Evolutionary conservation across 2,888 invertebrate genomes (phyloP).

Genomic region (Hydrotaea diabolus): DNA sequence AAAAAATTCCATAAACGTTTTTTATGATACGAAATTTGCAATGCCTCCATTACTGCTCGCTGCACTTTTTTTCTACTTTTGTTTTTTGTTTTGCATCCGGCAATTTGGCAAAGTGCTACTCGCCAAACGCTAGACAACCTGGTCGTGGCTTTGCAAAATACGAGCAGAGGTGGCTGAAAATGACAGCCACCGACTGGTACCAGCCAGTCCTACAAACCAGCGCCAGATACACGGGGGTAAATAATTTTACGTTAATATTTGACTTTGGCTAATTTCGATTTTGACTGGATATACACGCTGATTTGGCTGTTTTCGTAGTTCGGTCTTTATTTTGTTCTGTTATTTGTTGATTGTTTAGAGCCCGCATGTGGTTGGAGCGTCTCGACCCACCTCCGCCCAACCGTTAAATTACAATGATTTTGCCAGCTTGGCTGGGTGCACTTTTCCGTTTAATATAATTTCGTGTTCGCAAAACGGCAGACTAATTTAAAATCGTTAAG

Average conservation of each 20-base stretch:
- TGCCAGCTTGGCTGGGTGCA: slow-evolving; percentile 12
- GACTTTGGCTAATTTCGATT: slow-evolving; percentile 61
- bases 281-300: slow-evolving; percentile 38
- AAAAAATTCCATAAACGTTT: slow-evolving; percentile 57
- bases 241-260: slow-evolving; percentile 55
- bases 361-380: slow-evolving; percentile 35
- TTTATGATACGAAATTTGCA: slow-evolving; percentile 45
- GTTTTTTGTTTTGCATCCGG: background rate
- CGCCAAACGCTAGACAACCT: slow-evolving; percentile 30
- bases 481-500: slow-evolving; percentile 67
- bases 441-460: slow-evolving; percentile 52
- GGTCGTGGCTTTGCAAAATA: background rate
- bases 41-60: slow-evolving; percentile 31
- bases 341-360: slow-evolving; percentile 10
- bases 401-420: slow-evolving; percentile 61
- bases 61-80: slow-evolving; percentile 37
- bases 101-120: slow-evolving; percentile 65
- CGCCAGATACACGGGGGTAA: slow-evolving; percentile 43
- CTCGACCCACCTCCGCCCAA: slow-evolving; percentile 29
- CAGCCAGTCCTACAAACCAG: background rate
- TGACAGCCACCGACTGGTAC: slow-evolving; percentile 64
- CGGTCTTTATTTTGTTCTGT: background rate
- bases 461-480: slow-evolving; percentile 57
- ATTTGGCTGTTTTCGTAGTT: slow-evolving; percentile 43
- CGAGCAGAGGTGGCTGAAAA: slow-evolving; percentile 43